Base-by-base conservation (phyloP, 2,888 invertebrate species). In the Sclerodermus sp. region DNA sequence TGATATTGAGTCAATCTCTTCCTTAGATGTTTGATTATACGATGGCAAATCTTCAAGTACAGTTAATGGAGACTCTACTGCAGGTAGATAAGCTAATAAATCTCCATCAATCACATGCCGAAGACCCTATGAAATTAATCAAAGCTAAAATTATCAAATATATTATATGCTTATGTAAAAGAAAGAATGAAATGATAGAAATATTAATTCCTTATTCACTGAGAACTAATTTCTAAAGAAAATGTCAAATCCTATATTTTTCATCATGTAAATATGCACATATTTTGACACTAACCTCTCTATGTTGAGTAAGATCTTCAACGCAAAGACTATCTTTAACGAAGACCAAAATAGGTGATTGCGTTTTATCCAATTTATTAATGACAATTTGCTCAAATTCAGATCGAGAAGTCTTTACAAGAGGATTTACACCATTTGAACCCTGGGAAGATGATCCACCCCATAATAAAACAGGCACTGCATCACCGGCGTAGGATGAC, bases 391-490 rank as follows among this genome's bases (percentile, higher is more conserved):
- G 60, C 18, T 71, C 68, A 58, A 83, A 83, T 46, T 82, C 78
- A 0, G 64, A 51, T 10, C 68, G 58, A 0, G 75, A 60, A 1
- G 79, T 66, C 45, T 71, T 76, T 8, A 66, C 55, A 2, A 84
- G 56, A 6, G 73, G 71, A 57, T 70, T 69, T 2, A 60, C 59
- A 29, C 53, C 44, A 34, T 30, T 47, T 42, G 18, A 40, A 14
- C 47, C 31, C 16, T 52, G 51, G 39, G 39, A 53, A 34, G 50
- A 65, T 44, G 79, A 55, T 54, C 81, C 79, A 29, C 82, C 84
- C 85, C 85, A 87, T 52, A 87, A 62, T 57, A 82, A 80, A 41
- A 84, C 84, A 57, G 87, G 86, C 34, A 85, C 83, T 3, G 55
- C 47, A 57, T 80, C 78, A 48, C 79, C 80, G 29, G 79, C 71